Evolutionary conservation across 2,113 vertebrate species (phyloP).

Genomic region (Cettia cetti): DNA sequence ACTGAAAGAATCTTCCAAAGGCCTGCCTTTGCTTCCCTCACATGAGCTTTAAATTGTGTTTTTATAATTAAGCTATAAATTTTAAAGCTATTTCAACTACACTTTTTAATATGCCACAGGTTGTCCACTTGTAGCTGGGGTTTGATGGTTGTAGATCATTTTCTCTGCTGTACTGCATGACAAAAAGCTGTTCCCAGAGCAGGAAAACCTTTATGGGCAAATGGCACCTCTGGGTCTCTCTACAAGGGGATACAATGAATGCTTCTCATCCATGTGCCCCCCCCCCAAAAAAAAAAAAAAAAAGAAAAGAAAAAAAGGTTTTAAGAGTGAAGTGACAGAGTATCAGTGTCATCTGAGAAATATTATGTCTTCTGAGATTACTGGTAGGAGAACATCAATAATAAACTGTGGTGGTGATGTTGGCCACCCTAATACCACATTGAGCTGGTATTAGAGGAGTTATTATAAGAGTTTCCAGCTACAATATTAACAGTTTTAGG

Average conservation of each 20-base stretch:
- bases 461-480: not conserved
- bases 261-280: not conserved
- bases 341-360: not conserved
- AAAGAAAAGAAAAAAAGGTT: not conserved
- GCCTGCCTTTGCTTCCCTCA: not conserved
- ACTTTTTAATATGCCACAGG: constrained; percentile 17
- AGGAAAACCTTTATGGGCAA: not conserved
- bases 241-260: not conserved
- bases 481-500: not conserved
- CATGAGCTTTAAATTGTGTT: constrained; percentile 12
- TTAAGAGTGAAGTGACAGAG: not conserved
- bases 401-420: not conserved
- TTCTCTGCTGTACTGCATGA: not conserved
- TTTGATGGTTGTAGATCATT: not conserved
- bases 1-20: not conserved
- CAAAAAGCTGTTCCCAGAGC: not conserved
- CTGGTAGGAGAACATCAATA: not conserved
- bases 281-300: too few relatives aligned
- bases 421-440: not conserved
- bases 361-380: not conserved
- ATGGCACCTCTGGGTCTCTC: not conserved
- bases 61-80: constrained; percentile 49
- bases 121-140: not conserved
- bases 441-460: not conserved
- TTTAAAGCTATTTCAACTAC: not conserved